A percentile compares a stretch with the other conserved stretches of the same genome.
phyloP scores from a whole-genome alignment of 37 sponge, comb jelly and placozoan genomes.

The Corticium candelabrum region DNA sequence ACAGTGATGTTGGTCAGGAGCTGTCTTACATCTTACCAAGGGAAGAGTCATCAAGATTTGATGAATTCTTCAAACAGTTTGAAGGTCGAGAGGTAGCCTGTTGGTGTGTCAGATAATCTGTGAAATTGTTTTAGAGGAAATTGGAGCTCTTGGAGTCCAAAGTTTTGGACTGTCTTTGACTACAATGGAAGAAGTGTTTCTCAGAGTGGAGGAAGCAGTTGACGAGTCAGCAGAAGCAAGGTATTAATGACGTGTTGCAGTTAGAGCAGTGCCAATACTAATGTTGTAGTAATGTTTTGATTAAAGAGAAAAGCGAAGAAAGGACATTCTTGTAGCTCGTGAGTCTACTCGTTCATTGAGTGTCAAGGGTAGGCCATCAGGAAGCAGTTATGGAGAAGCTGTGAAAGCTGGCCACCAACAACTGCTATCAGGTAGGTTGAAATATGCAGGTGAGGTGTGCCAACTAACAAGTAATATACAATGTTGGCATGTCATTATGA shows the following conservation, averaged over 20 bases:
- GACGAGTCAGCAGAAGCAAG: too few relatives aligned
- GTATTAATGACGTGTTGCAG: too few relatives aligned
- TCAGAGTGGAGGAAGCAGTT: slow-evolving; percentile 17
- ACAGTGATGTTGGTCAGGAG: not conserved
- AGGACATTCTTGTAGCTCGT: not conserved
- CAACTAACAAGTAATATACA: too few relatives aligned
- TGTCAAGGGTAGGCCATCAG: not conserved
- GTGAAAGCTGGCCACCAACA: too few relatives aligned
- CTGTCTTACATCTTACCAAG: not conserved
- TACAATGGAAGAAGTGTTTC: slow-evolving; percentile 53
- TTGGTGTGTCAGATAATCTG: not conserved
- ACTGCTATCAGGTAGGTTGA: too few relatives aligned
- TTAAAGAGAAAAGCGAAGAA: not conserved
- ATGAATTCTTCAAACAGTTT: slow-evolving; percentile 3
- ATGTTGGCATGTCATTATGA: too few relatives aligned
- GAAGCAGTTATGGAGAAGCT: too few relatives aligned
- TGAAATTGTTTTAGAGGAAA: slow-evolving; percentile 3
- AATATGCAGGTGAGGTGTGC: too few relatives aligned
- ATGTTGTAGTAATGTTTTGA: too few relatives aligned
- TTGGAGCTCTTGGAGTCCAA: slow-evolving; percentile 12
- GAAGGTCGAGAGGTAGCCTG: not conserved
- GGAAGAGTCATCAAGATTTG: not conserved
- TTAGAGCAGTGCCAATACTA: too few relatives aligned
- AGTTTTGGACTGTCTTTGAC: slow-evolving; percentile 50
- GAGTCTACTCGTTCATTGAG: not conserved